Base-by-base conservation (phyloP, 2,113 vertebrate species). In the Labeo rohita region DNA sequence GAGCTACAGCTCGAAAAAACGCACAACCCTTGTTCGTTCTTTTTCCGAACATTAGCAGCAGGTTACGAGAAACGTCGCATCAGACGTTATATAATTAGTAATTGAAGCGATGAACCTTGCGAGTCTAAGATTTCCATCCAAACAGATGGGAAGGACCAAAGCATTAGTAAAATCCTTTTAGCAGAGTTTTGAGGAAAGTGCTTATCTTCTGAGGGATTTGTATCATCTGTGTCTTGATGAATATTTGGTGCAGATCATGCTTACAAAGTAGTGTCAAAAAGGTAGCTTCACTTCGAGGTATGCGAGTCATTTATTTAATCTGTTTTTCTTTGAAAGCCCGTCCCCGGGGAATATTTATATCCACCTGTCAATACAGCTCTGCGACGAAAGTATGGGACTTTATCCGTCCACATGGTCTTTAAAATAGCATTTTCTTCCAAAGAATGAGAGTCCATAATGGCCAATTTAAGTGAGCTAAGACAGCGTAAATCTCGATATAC, bases 1-100 rank as follows among this genome's bases (percentile, higher is more conserved):
- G 92, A 94, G 92, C 92, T 93, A 91, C 90, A 89, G 90, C 91
- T 88, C 90, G 90, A 90, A 92, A 90, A 88, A 90, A 90, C 92
- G 91, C 91, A 92, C 93, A 90, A 91, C 88, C 89, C 49, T 68
- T 84, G 75, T 77, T 93, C 87, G 63, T 79, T 61, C 54, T 74
- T 76, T 78, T 82, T 87, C 88, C 3, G 91, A 93, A 92, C 90
- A 92, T 91, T 88, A 87, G 88, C 91, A 93, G 87, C 88, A 91
- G 90, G 83, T 89, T 90, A 90, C 63, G 10, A 54, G 61, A 90
- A 90, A 84, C 88, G 86, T 87, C 77, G 65, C 75, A 91, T 92
- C 90, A 83, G 91, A 90, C 90, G 87, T 81, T 84, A 54, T 73
- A 82, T 86, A 89, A 86, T 87, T 82, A 52, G 13, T 73, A 90